Percentiles rank a stretch among this genome's conserved stretches.
These are phyloP conservation scores for Coleophora deauratella DNA, from an alignment of 2,888 invertebrate species.

Conservation along the genomic window DNA sequence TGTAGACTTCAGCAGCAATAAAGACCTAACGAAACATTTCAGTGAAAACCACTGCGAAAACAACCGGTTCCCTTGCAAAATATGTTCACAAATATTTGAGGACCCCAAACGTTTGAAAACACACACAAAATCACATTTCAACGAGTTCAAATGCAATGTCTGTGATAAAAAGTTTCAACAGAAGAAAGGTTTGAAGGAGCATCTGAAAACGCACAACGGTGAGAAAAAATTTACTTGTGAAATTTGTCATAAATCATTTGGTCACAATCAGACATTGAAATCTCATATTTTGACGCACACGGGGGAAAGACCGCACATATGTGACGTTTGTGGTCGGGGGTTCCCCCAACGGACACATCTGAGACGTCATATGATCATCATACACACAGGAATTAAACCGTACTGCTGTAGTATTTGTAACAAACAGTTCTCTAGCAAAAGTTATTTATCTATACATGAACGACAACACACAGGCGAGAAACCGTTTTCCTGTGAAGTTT, in stretches of 20 bases:
- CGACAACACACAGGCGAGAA: constrained; percentile 52
- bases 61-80: constrained; percentile 37
- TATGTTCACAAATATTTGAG: constrained; percentile 40
- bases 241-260: constrained; percentile 45
- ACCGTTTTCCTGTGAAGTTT: constrained; percentile 53
- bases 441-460: constrained; percentile 55
- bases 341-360: constrained; percentile 57
- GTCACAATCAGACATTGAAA: constrained; percentile 57
- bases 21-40: constrained; percentile 49
- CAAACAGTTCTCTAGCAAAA: constrained; percentile 58
- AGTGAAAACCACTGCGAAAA: constrained; percentile 29
- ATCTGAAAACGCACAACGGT: constrained; percentile 52
- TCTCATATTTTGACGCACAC: constrained; percentile 58
- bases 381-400: constrained; percentile 51
- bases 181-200: constrained; percentile 55
- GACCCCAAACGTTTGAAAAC: constrained; percentile 43
- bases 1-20: constrained; percentile 36
- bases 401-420: constrained; percentile 47
- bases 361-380: constrained; percentile 54
- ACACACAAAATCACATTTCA: constrained; percentile 43
- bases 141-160: constrained; percentile 42
- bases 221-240: constrained; percentile 46
- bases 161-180: constrained; percentile 49
- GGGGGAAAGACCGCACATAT: constrained; percentile 52
- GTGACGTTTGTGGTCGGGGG: constrained; percentile 51